These are phyloP conservation scores for Solenodon paradoxus DNA, from an alignment of 2,113 vertebrate species.

Conservation along the genomic window DNA sequence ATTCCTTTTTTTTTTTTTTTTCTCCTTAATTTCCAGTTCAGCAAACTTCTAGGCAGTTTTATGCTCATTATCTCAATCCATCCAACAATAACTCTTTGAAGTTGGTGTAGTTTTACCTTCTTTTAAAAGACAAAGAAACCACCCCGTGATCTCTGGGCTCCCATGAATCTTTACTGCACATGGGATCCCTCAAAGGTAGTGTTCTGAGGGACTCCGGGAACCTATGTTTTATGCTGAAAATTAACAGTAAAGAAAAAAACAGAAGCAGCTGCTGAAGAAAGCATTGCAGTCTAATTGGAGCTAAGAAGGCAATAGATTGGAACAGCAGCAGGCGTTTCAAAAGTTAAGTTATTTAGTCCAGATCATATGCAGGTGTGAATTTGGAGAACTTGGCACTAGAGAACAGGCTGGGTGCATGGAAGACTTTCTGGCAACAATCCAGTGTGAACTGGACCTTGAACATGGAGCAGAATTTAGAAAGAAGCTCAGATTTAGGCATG, in stretches of 20 bases:
- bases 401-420: accelerated
- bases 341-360: not conserved
- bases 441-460: not conserved
- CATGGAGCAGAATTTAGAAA: not conserved
- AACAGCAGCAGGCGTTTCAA: not conserved
- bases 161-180: not conserved
- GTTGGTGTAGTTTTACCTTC: not conserved
- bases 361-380: not conserved
- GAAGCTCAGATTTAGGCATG: not conserved
- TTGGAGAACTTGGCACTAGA: not conserved
- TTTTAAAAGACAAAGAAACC: not conserved
- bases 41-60: not conserved
- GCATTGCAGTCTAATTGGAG: not conserved
- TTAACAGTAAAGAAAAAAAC: not conserved
- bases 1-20: not conserved
- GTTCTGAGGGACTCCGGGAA: not conserved
- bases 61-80: not conserved
- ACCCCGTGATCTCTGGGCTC: not conserved
- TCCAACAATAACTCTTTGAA: not conserved
- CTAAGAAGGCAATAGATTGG: not conserved
- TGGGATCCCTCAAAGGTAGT: not conserved
- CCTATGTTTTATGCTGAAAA: not conserved
- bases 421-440: not conserved
- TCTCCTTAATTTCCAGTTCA: not conserved
- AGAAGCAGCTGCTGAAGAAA: not conserved